Evolutionary conservation across 2,888 invertebrate species (phyloP), one percentile per base, ranked within the genome.

Genomic region (Eupelmus urozonus): DNA sequence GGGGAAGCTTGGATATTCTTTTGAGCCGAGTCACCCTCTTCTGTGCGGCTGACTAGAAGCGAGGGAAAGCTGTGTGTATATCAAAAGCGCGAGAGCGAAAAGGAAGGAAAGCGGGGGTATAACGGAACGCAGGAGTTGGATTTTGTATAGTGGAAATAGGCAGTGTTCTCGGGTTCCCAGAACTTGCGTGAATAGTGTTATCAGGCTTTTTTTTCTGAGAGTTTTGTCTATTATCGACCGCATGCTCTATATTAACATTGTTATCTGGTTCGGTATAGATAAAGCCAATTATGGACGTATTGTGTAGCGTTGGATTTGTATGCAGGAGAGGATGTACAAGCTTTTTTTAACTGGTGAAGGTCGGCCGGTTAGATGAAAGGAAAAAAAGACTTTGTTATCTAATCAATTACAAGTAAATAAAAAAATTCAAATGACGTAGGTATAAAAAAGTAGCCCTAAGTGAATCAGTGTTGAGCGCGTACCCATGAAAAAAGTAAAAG

Each of bases 1-100:
- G n/a, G n/a, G n/a, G n/a, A n/a, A n/a, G n/a, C n/a, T n/a, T n/a
- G n/a, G n/a, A n/a, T n/a, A n/a, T n/a, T n/a, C n/a, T n/a, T n/a
- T 49, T 34, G 49, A 66, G 60, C 29, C 9, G 42, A 75, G 69
- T 78, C 53, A 79, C 71, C 75, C 79, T 75, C 66, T 34, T 45
- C 45, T 49, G 29, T 49, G 45, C 18, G 51, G 63, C 70, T 77
- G 77, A 77, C 72, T 72, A 77, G 73, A 51, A 72, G 66, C 69
- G 51, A 59, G 67, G 66, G 66, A 60, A 62, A 34, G 62, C 71
- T 11, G 67, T 79, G 74, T 25, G 74, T 45, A 34, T 5, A 34
- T 75, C 75, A 75, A 79, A 75, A 70, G 69, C 40, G 55, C 27
- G 66, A 67, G 76, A 59, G 67, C 53, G 55, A 60, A 49, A 40